Base-by-base conservation (phyloP, 2,797 vertebrate species). In the Eutrigla gurnardus region DNA sequence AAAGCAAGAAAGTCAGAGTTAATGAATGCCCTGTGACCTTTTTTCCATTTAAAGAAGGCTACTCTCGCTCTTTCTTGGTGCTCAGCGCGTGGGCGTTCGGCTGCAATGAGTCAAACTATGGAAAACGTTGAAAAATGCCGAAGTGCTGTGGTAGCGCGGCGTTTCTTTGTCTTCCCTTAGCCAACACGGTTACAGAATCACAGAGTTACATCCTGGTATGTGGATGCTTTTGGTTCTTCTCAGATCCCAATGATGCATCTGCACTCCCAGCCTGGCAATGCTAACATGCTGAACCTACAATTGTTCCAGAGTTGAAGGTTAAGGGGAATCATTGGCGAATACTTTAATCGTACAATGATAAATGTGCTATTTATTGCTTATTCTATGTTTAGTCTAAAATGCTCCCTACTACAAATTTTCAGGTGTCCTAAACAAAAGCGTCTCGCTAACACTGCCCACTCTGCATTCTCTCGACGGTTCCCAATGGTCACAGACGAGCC, bases 61-160 rank as follows among this genome's bases (percentile, higher is more conserved):
- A 33, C 45, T 65, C 10, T n/a, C 15, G 47, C 49, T 64, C 62
- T 60, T 49, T 65, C 45, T 47, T 65, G 43, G 18, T 70, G 70
- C 78, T 70, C 59, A 70, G 77, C 55, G 58, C 46, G 70, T 62
- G 65, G 49, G 13, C 12, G 43, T 70, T 53, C 62, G 54, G 78
- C 83, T 70, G 65, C 47, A 47, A 14, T 59, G 65, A 78, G 70
- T 83, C 79, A 77, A 82, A 63, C 59, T 65, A 52, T 6, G 37
- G 55, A 6, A 65, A 73, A 63, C 65, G 83, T 75, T 69, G 37
- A 59, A 71, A 77, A 71, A 82, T 69, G 65, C 47, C 54, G 71
- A 70, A 77, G 61, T 62, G 45, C 57, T 68, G 46, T 40, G 60
- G 66, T 25, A 64, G 78, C 84, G 82, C 65, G 64, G 71, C 75